Evolutionary conservation across 2,797 vertebrate genomes (phyloP), one percentile per base, ranked within the genome.

Genomic region (Hephaestus fuliginosus): DNA sequence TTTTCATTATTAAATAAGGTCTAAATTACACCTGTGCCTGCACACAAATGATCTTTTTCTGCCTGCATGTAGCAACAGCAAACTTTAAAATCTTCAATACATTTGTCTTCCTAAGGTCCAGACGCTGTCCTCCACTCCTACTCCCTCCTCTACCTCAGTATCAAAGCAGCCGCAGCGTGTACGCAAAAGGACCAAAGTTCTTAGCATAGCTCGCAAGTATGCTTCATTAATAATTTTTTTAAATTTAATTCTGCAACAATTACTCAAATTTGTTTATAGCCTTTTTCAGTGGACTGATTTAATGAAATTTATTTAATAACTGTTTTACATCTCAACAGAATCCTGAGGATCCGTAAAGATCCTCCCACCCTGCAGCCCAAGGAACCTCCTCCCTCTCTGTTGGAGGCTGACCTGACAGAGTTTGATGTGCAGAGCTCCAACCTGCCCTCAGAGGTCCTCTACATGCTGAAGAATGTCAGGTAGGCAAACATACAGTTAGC

Each of bases 391-490:
- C 96, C 98, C 28, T 98, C 97, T 14, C 86, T 99, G 77, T 93
- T 99, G 30, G 98, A 99, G 91, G 97, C 98, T 0, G 98, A 99
- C 78, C 94, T 99, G 57, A 98, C 97, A 0, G 98, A 99, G 88
- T 99, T 98, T 85, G 97, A 99, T 10, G 97, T 98, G 51, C 97
- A 98, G 91, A 98, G 96, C 82, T 99, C 97, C 53, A 97, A 98
- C 86, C 90, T 99, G 84, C 98, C 98, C 0, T 98, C 97, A 0
- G 98, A 99, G 85, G 98, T 99, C 30, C 93, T 99, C 2, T 99
- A 99, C 85, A 99, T 99, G 98, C 94, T 99, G n/a, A 99, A 99
- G 84, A 99, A 99, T 0, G 98, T 99, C 72, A 96, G 97, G 92
- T 92, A 78, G 30, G 49, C 13, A 25, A 61, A 58, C 5, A 7